Evolutionary conservation across 23 tunicate genomes (phyloP), one percentile per base, ranked within the genome.

Genomic region (Oikopleura dioica): DNA sequence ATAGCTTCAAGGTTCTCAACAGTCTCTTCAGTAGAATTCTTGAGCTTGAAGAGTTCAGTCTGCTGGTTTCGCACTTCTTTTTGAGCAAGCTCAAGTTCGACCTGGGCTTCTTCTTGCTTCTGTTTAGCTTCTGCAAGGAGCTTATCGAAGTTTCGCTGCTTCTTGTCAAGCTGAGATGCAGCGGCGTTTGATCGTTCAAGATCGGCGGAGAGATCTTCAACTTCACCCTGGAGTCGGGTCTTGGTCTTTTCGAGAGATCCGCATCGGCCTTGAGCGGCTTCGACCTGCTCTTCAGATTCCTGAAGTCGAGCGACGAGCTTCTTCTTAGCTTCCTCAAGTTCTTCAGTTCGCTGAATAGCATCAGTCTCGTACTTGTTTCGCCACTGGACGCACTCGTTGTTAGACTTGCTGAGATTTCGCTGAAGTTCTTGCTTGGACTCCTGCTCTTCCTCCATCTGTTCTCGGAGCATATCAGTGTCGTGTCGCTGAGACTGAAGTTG

Each of bases 251-350:
- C 99, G 36, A 94, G 88, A 77, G 95, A 86, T 24, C 85, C 87
- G 80, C 99, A 94, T 76, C 86, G 86, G 1, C 95, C 99, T 0
- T 82, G 80, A 79, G 89, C 95, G 36, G 81, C 86, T 76, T 94
- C 99, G 36, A 94, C 83, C 77, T 94, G 99, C 38, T 94, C 99
- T 83, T 94, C 99, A 37, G 89, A 95, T 78, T 94, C 99, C 68
- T 83, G 89, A 35, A 94, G 85, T 69, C 99, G 95, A 76, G 87
- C 81, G 35, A 87, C 87, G 35, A 94, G 83, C 78, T 94, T 94
- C 67, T 81, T 84, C 50, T 83, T 84, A 24, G 72, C 79, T 5
- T 38, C 36, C 16, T 37, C 51, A 55, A 77, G 33, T 24, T 34
- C 36, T 78, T 86, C 95, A 26, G 95, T 86, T 82, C 84, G 69